A percentile compares a stretch with the other conserved stretches of the same genome.
Evolutionary conservation across 2,797 vertebrate genomes (phyloP).

Genomic region (Girardinus metallicus): DNA sequence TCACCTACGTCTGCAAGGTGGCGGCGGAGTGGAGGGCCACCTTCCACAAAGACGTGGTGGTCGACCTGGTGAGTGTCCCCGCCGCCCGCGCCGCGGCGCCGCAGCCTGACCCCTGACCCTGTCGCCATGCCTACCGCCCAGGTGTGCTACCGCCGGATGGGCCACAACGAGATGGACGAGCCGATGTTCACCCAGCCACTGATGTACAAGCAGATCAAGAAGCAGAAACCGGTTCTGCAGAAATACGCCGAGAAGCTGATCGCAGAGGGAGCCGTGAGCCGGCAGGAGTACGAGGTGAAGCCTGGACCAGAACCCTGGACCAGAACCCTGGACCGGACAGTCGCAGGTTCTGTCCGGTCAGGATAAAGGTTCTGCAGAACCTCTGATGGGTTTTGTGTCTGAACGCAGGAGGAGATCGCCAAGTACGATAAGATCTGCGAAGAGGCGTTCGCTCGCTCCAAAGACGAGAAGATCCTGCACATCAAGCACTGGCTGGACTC

Average conservation of each 20-base stretch:
- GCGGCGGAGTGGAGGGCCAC: constrained; percentile 94
- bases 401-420: constrained; percentile 89
- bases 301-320: too few species aligned
- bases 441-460: constrained; percentile 90
- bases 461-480: constrained; percentile 93
- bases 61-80: constrained; percentile 86
- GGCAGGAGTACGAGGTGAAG: constrained; percentile 90
- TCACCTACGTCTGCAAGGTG: constrained; percentile 94
- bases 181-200: constrained; percentile 97
- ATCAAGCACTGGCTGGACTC: constrained; percentile 98
- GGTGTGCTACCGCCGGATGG: constrained; percentile 91
- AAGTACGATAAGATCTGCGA: constrained; percentile 93
- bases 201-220: constrained; percentile 96
- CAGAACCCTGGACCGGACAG: too few species aligned
- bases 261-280: constrained; percentile 86
- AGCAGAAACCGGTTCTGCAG: constrained; percentile 91
- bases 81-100: fast-evolving
- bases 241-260: constrained; percentile 90
- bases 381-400: not conserved
- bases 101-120: not conserved
- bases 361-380: not conserved
- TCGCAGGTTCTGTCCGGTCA: too few species aligned
- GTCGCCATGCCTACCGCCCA: not conserved
- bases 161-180: constrained; percentile 95
- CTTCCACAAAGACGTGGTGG: constrained; percentile 96